Base-by-base conservation (phyloP, 1,140 invertebrate species). In the Plutomurus gul region DNA sequence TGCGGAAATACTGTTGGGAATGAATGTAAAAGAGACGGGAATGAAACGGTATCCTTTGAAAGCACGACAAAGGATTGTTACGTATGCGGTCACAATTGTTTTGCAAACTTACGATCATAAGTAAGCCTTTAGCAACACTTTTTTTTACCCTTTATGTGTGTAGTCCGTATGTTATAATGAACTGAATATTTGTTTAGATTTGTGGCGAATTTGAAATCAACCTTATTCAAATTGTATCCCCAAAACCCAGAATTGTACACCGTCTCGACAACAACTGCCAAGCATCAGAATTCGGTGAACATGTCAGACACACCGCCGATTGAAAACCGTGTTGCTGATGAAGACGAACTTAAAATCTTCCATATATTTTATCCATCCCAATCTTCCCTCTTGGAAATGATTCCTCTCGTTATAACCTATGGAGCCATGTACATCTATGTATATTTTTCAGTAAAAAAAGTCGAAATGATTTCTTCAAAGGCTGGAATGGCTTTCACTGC, bases 371-470 rank as follows among this genome's bases (percentile, higher is more conserved):
- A 95, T 87, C 93, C 95, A 56, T 92, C 93, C 60, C 92, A 94
- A 85, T 94, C 95, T 81, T 94, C 95, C 85, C 92, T 95, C 81
- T 90, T 91, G 83, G 95, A 98, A 85, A 91, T 96, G 78, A 89
- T 96, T 46, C 95, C 95, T 0, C 86, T 98, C 0, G 89, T 92
- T 22, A 90, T 95, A 76, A 93, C 94, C 8, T 97, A 98, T 84
- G 86, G 95, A 16, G 89, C 94, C 16, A 87, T 98, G 11, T 96
- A 97, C 85, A 87, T 96, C 4, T 98, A 97, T 84, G 92, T 98
- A 4, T 98, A 97, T 85, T 99, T 97, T 86, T 97, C 95, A 56
- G 93, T 98, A 13, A 89, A 95, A 84, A 96, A 98, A 89, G 95
- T 98, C 65, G 95, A 97, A 85, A 90, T 96, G 73, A 92, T 99